Conservation (phyloP, 2,797 vertebrate genomes). For the Rallus crepitans region DNA sequence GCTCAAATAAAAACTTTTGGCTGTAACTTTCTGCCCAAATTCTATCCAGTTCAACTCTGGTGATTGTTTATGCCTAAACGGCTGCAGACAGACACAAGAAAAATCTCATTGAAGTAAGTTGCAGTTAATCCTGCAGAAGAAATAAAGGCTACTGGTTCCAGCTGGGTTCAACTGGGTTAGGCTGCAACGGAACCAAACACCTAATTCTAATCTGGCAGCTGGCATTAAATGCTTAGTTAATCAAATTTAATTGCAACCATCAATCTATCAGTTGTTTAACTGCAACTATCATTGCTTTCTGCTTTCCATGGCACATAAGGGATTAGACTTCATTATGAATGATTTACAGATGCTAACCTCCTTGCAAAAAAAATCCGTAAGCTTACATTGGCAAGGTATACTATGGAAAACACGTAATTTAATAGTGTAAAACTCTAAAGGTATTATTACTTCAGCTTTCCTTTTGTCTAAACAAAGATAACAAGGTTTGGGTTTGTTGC, state of each 20-base stretch:
- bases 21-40: neutral
- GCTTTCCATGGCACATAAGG: neutral
- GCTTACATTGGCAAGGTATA: neutral
- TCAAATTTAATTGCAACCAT: neutral
- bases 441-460: neutral
- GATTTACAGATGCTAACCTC: neutral
- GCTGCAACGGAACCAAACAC: neutral
- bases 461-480: neutral
- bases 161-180: neutral
- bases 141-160: neutral
- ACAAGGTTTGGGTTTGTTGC: neutral
- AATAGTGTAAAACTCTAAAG: neutral
- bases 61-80: neutral
- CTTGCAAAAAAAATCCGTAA: neutral
- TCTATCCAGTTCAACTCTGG: neutral
- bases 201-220: neutral
- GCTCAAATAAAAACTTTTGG: fast-evolving
- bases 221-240: neutral
- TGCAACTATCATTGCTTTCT: neutral
- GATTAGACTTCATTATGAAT: neutral
- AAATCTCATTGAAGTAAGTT: neutral
- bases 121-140: neutral
- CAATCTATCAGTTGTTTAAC: neutral
- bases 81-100: neutral
- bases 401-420: neutral